Evolutionary conservation across 2,888 invertebrate genomes (phyloP), one percentile per base, ranked within the genome.

Genomic region (Athalia rosae): DNA sequence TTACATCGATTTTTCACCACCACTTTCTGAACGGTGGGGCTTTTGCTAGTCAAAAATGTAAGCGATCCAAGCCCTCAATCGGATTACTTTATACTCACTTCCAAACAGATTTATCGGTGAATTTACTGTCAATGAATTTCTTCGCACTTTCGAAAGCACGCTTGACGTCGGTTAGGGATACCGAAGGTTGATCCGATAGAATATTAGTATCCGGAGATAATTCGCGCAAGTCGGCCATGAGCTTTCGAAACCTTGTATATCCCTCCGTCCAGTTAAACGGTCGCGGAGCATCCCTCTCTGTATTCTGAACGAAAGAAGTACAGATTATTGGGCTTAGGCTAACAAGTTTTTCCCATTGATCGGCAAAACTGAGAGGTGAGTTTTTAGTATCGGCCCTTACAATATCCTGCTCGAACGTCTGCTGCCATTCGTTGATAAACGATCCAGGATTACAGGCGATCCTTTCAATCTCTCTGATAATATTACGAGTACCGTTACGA

Each of bases 351-450:
- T 28, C 28, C 1, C 28, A 28, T 28, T 28, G 28, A 28, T 28
- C 43, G 28, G 6, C 1, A 50, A 41, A 5, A 15, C n/a, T 45
- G 4, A 11, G 7, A 11, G 47, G 5, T 28, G 28, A 28, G 28
- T 28, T 28, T 28, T 28, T 28, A 41, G 15, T 67, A n/a, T 41
- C 15, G 9, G 53, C 41, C 56, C 71, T 71, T 4, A 71, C 71
- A 3, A 45, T 43, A 4, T 43, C 7, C 7, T 45, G 43, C 15
- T 4, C 15, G 58, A 74, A 82, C 11, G 88, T 86, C 43, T 87
- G 83, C 0, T 80, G 81, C 93, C 93, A 93, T 79, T 93, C 92
- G 0, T 85, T 82, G 73, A 89, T 86, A 47, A 92, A 85, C 0
- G 85, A 83, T 3, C 79, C 80, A 15, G 91, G 88, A 81, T 91